A percentile compares a stretch with the other conserved stretches of the same genome.
Evolutionary conservation across 2,797 vertebrate genomes (phyloP).

Genomic region (Tokudaia tokunoshimensis): DNA sequence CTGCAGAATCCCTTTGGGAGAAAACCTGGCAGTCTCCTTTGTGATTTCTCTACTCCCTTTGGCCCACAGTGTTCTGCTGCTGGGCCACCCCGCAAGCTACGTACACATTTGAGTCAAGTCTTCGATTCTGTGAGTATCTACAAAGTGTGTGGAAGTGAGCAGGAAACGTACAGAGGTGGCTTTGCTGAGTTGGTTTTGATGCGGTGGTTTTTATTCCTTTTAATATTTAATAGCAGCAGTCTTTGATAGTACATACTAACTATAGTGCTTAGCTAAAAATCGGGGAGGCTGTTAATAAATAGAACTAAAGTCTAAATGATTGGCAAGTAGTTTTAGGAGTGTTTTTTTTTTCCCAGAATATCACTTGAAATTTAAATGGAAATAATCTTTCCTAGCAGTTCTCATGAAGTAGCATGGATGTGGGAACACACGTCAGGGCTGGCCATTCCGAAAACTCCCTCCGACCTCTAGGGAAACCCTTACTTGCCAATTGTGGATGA

Average conservation of each 20-base stretch:
- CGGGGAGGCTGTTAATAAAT: slow-evolving; percentile 52
- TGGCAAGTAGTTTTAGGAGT: slow-evolving; percentile 21
- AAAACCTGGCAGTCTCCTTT: neutral
- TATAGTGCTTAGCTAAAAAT: slow-evolving; percentile 44
- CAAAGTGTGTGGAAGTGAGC: neutral
- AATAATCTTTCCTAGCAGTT: slow-evolving; percentile 38
- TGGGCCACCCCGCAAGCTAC: neutral
- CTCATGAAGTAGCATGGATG: slow-evolving; percentile 17
- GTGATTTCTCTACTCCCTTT: neutral
- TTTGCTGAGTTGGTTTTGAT: neutral
- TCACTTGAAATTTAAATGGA: neutral
- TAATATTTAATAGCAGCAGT: neutral
- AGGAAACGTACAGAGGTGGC: slow-evolving; percentile 48
- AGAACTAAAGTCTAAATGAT: slow-evolving; percentile 23
- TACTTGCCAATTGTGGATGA: neutral
- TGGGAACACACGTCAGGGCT: neutral
- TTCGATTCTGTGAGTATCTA: neutral
- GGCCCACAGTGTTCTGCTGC: neutral
- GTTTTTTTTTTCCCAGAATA: slow-evolving; percentile 3
- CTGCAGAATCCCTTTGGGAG: neutral
- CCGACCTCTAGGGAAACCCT: slow-evolving; percentile 53
- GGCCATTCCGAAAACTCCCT: neutral
- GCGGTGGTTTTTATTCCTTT: slow-evolving; percentile 43
- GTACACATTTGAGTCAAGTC: neutral
- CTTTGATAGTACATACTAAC: neutral